Evolutionary conservation across 2,888 invertebrate species (phyloP).

Genomic region (Pandemis cinnamomeana): DNA sequence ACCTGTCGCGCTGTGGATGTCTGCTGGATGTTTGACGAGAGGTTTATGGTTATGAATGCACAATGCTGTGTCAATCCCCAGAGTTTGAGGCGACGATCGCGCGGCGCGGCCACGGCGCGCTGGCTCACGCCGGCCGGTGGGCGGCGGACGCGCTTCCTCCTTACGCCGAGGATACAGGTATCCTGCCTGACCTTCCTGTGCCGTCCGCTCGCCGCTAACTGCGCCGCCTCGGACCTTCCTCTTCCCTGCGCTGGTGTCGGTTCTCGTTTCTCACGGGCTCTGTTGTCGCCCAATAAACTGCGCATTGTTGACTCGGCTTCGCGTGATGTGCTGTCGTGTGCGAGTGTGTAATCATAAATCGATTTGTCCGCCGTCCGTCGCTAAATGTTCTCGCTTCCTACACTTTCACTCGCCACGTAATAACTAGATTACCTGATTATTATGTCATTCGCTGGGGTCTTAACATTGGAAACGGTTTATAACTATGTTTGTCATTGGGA

Average conservation of each 20-base stretch:
- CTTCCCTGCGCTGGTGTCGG: conserved; percentile 17
- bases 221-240: neutral
- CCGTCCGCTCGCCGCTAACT: conserved; percentile 22
- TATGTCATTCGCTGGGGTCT: conserved; percentile 29
- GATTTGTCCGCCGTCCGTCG: conserved; percentile 47
- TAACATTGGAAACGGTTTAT: conserved; percentile 22
- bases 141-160: conserved; percentile 78
- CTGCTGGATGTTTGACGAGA: conserved; percentile 7
- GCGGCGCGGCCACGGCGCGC: conserved; percentile 38
- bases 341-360: conserved; percentile 30
- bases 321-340: conserved; percentile 31
- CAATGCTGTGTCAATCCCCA: conserved; percentile 34
- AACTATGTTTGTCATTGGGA: conserved; percentile 20
- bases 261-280: conserved; percentile 27
- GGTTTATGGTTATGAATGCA: conserved; percentile 23
- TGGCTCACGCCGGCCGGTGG: conserved; percentile 51
- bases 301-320: conserved; percentile 26
- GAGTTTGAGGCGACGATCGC: conserved; percentile 39
- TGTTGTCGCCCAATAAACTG: conserved; percentile 27
- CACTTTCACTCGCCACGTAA: conserved; percentile 56
- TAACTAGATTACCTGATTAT: conserved; percentile 49
- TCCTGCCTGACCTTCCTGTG: conserved; percentile 57
- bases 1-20: neutral
- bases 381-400: conserved; percentile 51
- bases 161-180: conserved; percentile 73